phyloP scores from a whole-genome alignment of 2,113 vertebrate genomes.

The Tupaia chinensis region DNA sequence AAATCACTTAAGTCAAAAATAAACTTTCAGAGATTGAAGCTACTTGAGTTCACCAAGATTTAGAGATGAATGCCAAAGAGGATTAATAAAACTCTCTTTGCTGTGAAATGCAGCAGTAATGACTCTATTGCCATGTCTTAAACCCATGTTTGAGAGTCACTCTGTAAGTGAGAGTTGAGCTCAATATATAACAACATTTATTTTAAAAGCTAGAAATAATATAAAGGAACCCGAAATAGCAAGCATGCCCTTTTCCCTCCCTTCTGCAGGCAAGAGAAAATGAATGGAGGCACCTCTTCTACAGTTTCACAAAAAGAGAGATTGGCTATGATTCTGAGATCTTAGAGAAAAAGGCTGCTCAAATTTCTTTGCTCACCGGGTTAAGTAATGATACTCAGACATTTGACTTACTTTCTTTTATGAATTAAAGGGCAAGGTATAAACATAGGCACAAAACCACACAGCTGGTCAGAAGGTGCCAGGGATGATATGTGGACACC shows the following conservation, averaged over 20 bases:
- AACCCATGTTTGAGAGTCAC: background rate
- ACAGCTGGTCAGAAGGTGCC: background rate
- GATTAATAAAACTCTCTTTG: conserved; percentile 62
- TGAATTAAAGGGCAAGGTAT: conserved; percentile 28
- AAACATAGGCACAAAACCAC: background rate
- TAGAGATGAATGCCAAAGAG: conserved; percentile 67
- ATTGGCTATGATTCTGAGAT: background rate
- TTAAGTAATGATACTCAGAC: background rate
- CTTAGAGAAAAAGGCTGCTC: background rate
- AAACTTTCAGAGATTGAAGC: conserved; percentile 59
- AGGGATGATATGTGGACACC: background rate
- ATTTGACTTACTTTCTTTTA: conserved; percentile 48
- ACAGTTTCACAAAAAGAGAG: background rate
- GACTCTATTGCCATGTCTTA: background rate
- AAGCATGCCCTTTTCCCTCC: background rate
- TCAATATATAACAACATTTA: conserved; percentile 2
- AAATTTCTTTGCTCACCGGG: conserved; percentile 23
- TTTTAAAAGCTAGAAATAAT: background rate
- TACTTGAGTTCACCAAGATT: conserved; percentile 62
- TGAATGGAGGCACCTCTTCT: background rate
- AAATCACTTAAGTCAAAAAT: conserved; percentile 75
- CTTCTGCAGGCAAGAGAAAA: background rate
- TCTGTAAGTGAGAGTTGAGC: background rate
- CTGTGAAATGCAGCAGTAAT: conserved; percentile 23
- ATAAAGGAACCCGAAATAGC: background rate